Conservation (phyloP, 2,797 vertebrate genomes). For the Coracias cyanogaster region DNA sequence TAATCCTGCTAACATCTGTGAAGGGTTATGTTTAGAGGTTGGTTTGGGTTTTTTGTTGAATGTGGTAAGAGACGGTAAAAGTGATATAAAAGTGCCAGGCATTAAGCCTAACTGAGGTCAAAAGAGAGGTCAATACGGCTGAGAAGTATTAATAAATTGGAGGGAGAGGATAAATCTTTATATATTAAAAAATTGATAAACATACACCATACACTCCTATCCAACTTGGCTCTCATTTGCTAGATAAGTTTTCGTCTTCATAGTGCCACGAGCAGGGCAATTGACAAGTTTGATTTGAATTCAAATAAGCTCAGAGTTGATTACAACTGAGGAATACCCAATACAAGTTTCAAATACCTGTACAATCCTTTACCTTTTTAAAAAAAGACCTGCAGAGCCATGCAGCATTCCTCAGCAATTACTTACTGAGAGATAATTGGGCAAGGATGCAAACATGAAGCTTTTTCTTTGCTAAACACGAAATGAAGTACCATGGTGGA, state of each 20-base stretch:
- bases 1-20: slow-evolving; percentile 18
- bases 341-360: not conserved
- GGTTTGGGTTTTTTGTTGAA: not conserved
- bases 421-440: not conserved
- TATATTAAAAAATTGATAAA: not conserved
- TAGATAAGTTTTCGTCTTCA: not conserved
- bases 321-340: not conserved
- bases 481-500: not conserved
- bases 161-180: not conserved
- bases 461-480: not conserved
- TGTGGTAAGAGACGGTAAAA: not conserved
- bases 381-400: not conserved
- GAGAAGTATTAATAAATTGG: not conserved
- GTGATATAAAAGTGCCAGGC: not conserved
- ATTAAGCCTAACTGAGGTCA: not conserved
- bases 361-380: not conserved
- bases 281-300: not conserved
- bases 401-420: not conserved
- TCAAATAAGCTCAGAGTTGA: not conserved
- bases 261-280: not conserved
- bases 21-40: not conserved
- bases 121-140: not conserved
- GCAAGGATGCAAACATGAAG: not conserved
- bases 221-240: not conserved
- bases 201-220: not conserved